Conservation (phyloP, 2,797 vertebrate species). For the Argentina silus region DNA sequence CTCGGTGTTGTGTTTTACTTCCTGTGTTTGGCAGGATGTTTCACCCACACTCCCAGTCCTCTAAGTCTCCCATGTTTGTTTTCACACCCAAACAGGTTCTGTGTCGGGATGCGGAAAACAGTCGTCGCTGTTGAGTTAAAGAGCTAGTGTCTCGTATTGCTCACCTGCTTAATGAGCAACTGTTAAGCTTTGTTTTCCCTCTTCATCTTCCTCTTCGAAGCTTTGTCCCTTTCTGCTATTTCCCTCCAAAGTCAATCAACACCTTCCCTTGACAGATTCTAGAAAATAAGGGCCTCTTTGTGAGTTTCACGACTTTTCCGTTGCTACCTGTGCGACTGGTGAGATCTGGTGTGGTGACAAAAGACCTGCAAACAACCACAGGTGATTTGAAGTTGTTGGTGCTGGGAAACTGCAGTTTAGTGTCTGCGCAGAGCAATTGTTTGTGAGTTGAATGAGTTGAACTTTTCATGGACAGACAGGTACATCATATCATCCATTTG, state of each 20-base stretch:
- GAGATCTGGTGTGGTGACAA: conserved; percentile 3
- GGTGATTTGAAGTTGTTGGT: neutral
- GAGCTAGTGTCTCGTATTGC: neutral
- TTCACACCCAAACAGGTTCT: conserved; percentile 4
- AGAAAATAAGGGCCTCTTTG: conserved; percentile 15
- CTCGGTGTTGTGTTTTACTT: conserved; percentile 15
- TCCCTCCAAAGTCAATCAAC: conserved; percentile 35
- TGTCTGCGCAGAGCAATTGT: too few relatives aligned
- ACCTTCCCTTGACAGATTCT: conserved; percentile 12
- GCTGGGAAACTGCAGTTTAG: too few relatives aligned
- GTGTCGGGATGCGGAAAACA: neutral
- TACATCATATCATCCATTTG: too few relatives aligned
- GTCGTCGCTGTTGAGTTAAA: neutral
- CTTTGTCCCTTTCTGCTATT: conserved; percentile 17
- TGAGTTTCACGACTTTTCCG: conserved; percentile 25
- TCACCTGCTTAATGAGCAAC: neutral
- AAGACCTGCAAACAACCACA: conserved; percentile 16
- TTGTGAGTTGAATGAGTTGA: too few relatives aligned
- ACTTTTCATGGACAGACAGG: too few relatives aligned
- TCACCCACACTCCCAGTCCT: neutral
- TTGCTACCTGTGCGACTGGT: neutral
- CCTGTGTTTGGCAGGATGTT: conserved; percentile 5
- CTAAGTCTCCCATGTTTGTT: neutral
- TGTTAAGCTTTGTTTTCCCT: conserved; percentile 15
- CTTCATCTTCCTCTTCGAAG: neutral